phyloP scores from a whole-genome alignment of 2,888 invertebrate species.

The Andrena minutula region DNA sequence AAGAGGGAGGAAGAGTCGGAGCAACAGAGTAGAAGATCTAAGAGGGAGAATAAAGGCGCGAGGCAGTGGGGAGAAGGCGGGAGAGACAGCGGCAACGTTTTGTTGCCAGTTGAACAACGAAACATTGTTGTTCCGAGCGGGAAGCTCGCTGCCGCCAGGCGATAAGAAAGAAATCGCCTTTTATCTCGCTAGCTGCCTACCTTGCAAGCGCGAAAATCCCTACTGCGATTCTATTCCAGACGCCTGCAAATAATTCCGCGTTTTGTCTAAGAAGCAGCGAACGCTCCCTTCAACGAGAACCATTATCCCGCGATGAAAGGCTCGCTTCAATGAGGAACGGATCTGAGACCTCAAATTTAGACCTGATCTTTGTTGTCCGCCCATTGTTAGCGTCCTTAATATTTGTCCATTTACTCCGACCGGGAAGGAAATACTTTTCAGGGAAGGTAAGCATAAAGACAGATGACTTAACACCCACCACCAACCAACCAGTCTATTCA shows the following conservation, averaged over 20 bases:
- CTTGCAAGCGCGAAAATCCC: constrained; percentile 35
- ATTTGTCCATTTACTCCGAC: constrained; percentile 7
- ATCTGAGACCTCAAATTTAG: background rate
- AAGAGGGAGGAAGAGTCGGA: constrained; percentile 7
- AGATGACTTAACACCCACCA: background rate
- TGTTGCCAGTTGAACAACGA: constrained; percentile 60
- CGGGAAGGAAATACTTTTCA: background rate
- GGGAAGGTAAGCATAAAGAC: background rate
- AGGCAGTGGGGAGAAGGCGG: constrained; percentile 1
- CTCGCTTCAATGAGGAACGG: background rate
- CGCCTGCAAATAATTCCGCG: constrained; percentile 46
- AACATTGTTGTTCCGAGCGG: constrained; percentile 62
- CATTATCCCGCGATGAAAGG: background rate
- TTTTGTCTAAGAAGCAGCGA: background rate
- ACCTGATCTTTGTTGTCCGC: background rate
- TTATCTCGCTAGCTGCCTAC: constrained; percentile 46
- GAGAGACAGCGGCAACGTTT: constrained; percentile 47
- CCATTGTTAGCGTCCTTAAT: background rate
- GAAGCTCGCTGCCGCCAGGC: constrained; percentile 54
- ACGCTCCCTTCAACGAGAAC: background rate
- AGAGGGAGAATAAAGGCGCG: constrained; percentile 17
- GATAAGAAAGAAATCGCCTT: constrained; percentile 71
- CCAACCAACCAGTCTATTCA: no score
- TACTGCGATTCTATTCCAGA: constrained; percentile 24
- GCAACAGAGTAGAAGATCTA: constrained; percentile 26